Base-by-base conservation (phyloP, 2,113 vertebrate genomes). In the Poecilia latipinna region DNA sequence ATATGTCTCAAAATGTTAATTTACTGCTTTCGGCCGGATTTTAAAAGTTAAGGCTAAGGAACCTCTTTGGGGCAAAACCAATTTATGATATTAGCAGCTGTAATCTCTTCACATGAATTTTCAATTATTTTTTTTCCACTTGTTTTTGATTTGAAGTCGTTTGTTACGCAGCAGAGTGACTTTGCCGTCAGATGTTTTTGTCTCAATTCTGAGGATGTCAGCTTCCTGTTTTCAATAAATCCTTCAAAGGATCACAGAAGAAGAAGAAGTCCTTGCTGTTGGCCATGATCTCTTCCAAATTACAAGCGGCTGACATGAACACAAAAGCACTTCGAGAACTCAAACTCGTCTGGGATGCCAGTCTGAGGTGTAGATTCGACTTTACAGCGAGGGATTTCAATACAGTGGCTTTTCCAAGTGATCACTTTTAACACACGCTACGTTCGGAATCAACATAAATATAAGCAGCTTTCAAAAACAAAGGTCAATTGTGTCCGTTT, bases 151-250 rank as follows among this genome's bases (percentile, higher is more conserved):
- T 75, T 78, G 19, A 26, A 65, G 32, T 31, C 15, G 13, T 48
- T 51, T 44, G n/a, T 28, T 35, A 12, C 12, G 31, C 28, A 60
- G 67, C 54, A 74, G 74, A 74, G 66, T 80, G 81, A 90, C 86
- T 87, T 86, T 89, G 86, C 85, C 90, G 75, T 77, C 39, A 70
- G 86, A 75, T 77, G 65, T 89, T 71, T 82, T 80, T 80, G 57
- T 77, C 80, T 80, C 72, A 8, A 57, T 78, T 82, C 85, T 81
- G 63, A 66, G 85, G 82, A 86, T 77, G 70, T 51, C 65, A 74
- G 74, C 82, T 64, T 72, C 82, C 48, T 61, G 78, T 68, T 31
- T 78, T 81, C 74, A 83, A 80, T 77, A 75, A 81, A 82, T 75
- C 68, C 71, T 84, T 84, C 68, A 76, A 79, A 75, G 77, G 10